Conservation (phyloP, 2,113 vertebrate genomes). For the Nestor notabilis region DNA sequence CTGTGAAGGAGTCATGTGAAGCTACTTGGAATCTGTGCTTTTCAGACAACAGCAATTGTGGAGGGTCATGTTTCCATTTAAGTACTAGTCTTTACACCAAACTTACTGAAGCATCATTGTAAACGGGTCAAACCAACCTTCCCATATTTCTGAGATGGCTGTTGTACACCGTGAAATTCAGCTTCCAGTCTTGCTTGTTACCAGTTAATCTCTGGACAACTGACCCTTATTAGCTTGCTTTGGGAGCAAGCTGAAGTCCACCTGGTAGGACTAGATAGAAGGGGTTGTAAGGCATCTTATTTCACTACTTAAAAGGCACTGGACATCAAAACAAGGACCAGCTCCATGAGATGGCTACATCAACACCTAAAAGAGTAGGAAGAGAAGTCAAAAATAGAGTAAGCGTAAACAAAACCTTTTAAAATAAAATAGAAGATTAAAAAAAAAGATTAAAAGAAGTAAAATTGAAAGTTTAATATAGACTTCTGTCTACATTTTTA, state of each 20-base stretch:
- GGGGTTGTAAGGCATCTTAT: fast-evolving
- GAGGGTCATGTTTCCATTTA: background rate
- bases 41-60: background rate
- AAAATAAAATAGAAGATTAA: background rate
- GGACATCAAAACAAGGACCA: background rate
- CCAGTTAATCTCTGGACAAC: background rate
- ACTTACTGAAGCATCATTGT: background rate
- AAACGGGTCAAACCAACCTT: fast-evolving
- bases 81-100: background rate
- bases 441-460: background rate
- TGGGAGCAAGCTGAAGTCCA: background rate
- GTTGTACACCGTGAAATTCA: background rate
- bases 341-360: background rate
- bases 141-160: background rate
- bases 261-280: background rate
- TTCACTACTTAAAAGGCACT: background rate
- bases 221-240: background rate
- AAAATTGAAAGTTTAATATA: background rate
- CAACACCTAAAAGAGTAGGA: background rate
- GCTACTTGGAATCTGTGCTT: background rate
- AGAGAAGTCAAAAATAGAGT: background rate
- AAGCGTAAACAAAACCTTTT: background rate
- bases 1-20: background rate
- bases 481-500: slow-evolving; percentile 1
- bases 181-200: background rate